Evolutionary conservation across 2,797 vertebrate genomes (phyloP).

Genomic region (Lateolabrax maculatus): DNA sequence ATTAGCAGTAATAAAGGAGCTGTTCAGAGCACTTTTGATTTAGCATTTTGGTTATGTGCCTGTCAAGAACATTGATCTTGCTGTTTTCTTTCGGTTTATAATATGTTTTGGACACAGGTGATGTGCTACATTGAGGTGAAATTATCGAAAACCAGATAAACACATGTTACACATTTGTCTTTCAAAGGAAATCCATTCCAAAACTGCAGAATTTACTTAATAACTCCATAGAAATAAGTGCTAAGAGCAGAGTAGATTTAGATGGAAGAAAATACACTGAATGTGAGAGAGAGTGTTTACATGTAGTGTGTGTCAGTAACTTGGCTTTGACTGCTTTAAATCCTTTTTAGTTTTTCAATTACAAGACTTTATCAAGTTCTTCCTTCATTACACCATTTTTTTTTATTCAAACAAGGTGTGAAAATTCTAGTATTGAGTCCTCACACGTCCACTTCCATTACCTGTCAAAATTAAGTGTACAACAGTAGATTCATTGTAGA

Average conservation of each 20-base stretch:
- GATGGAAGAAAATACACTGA: background rate
- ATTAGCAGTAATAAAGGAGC: background rate
- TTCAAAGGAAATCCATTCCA: too few relatives aligned
- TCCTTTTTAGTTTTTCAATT: background rate
- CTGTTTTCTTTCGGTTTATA: background rate
- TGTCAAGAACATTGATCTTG: background rate
- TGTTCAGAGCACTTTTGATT: constrained; percentile 4
- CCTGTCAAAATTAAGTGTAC: background rate
- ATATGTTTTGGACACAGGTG: background rate
- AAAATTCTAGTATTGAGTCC: background rate
- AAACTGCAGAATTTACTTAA: background rate
- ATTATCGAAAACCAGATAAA: background rate
- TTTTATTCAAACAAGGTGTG: background rate
- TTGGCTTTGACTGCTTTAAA: background rate
- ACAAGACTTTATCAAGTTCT: background rate
- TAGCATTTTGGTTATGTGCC: background rate
- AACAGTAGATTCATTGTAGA: background rate
- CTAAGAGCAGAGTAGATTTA: background rate
- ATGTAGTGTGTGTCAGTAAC: background rate
- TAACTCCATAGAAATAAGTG: background rate
- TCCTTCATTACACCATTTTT: too few relatives aligned
- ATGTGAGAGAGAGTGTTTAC: background rate
- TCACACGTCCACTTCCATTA: background rate
- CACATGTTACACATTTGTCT: too few relatives aligned
- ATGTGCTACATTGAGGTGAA: background rate